Conservation (phyloP, 2,113 vertebrate species). For the Ictalurus furcatus region DNA sequence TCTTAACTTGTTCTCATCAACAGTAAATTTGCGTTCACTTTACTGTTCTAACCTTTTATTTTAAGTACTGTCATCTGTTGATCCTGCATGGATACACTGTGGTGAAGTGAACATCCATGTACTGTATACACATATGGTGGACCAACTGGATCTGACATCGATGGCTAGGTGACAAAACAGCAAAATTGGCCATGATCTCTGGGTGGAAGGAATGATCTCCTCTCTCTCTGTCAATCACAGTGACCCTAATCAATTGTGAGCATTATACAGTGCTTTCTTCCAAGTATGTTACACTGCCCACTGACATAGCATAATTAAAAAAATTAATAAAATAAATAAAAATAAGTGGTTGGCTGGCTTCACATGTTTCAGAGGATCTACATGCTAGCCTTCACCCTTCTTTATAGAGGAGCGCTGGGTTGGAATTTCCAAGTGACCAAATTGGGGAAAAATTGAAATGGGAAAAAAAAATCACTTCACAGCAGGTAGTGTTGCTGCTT, state of each 20-base stretch:
- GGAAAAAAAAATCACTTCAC: not conserved
- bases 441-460: not conserved
- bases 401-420: not conserved
- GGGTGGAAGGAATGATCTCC: not conserved
- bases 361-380: not conserved
- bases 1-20: not conserved
- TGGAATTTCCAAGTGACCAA: not conserved
- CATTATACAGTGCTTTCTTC: not conserved
- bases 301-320: not conserved
- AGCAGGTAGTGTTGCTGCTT: slow-evolving; percentile 4
- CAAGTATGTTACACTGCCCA: not conserved
- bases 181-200: not conserved
- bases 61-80: not conserved
- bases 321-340: too few relatives aligned
- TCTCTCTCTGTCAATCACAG: not conserved
- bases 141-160: not conserved
- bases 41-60: not conserved
- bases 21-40: not conserved
- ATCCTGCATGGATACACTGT: not conserved
- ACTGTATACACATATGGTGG: not conserved
- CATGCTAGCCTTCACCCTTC: not conserved
- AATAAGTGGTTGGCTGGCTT: not conserved
- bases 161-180: not conserved
- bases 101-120: not conserved
- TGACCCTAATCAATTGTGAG: not conserved